phyloP scores from a whole-genome alignment of 2,113 vertebrate genomes.

The Lepisosteus osseus region DNA sequence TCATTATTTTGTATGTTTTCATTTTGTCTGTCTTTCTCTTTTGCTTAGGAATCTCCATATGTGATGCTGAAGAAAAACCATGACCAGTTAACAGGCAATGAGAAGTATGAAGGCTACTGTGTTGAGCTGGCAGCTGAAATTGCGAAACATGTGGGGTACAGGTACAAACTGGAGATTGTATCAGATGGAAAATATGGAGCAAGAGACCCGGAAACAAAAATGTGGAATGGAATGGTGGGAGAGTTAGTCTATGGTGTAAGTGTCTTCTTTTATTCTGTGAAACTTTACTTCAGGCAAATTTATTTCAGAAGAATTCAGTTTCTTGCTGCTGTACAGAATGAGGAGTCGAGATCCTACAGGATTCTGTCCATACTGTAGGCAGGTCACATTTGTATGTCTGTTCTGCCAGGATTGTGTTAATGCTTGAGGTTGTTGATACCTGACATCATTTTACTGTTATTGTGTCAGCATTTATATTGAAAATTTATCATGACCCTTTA shows the following conservation, averaged over 20 bases:
- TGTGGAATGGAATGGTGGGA: constrained; percentile 98
- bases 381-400: no score
- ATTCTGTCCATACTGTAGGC: no score
- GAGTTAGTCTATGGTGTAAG: constrained; percentile 95
- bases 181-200: constrained; percentile 94
- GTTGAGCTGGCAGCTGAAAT: constrained; percentile 95
- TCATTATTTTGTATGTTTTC: background rate
- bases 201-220: constrained; percentile 86
- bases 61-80: constrained; percentile 98
- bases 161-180: constrained; percentile 91
- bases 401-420: no score
- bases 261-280: constrained; percentile 20
- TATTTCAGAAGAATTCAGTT: no score
- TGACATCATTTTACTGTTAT: no score
- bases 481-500: no score
- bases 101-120: constrained; percentile 94
- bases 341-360: no score
- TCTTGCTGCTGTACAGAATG: no score
- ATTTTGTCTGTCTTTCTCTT: constrained; percentile 14
- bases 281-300: background rate
- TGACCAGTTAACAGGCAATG: constrained; percentile 86
- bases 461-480: no score
- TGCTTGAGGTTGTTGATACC: no score
- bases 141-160: constrained; percentile 92
- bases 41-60: constrained; percentile 87